Evolutionary conservation across 2,797 vertebrate genomes (phyloP).

Genomic region (Spea hammondii): DNA sequence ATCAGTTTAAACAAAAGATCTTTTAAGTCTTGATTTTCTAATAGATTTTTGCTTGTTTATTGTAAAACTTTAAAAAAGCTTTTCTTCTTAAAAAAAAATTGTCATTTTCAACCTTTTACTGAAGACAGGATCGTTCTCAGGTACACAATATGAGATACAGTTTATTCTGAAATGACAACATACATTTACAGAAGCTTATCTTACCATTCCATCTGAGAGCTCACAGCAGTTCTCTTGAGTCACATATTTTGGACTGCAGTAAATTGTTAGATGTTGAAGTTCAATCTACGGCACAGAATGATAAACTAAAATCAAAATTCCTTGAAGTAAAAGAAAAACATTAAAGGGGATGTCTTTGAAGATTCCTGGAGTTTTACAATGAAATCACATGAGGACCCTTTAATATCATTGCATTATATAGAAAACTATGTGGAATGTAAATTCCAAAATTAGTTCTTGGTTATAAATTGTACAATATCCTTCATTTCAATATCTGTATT

Average conservation of each 20-base stretch:
- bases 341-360: too few relatives aligned
- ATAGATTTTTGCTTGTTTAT: slow-evolving; percentile 39
- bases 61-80: slow-evolving; percentile 25
- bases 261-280: slow-evolving; percentile 82
- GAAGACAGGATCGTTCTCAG: slow-evolving; percentile 45
- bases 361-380: too few relatives aligned
- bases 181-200: slow-evolving; percentile 54
- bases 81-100: slow-evolving; percentile 28
- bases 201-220: slow-evolving; percentile 78
- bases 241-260: slow-evolving; percentile 82
- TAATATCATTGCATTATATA: too few relatives aligned
- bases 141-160: slow-evolving; percentile 48
- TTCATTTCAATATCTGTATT: too few relatives aligned
- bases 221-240: slow-evolving; percentile 86
- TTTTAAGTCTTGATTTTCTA: slow-evolving; percentile 18
- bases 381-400: too few relatives aligned
- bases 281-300: slow-evolving; percentile 77
- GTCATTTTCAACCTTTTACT: slow-evolving; percentile 34
- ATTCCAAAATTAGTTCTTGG: too few relatives aligned
- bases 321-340: slow-evolving; percentile 4
- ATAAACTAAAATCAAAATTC: slow-evolving; percentile 46
- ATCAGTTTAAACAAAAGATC: not conserved
- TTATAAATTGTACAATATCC: too few relatives aligned
- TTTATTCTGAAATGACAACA: slow-evolving; percentile 50
- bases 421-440: too few relatives aligned